These are phyloP conservation scores for Allobates femoralis DNA, from an alignment of 2,797 vertebrate species.

Conservation along the genomic window DNA sequence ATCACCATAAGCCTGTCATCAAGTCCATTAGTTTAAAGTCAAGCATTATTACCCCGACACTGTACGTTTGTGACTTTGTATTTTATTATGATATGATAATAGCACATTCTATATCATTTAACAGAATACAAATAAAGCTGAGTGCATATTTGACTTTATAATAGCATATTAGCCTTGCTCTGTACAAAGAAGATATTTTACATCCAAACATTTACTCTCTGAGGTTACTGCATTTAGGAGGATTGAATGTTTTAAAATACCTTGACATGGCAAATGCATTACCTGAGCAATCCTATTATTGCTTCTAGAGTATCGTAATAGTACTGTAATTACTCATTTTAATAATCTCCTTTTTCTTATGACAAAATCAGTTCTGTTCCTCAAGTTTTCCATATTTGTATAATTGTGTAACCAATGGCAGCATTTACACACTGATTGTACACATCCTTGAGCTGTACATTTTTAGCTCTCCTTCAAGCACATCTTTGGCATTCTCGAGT, in stretches of 20 bases:
- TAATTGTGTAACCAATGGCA: no score
- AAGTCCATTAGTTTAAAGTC: conserved; percentile 48
- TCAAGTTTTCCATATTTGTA: background rate
- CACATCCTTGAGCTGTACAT: no score
- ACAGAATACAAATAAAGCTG: conserved; percentile 34
- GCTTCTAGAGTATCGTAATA: conserved; percentile 1
- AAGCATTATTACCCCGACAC: conserved; percentile 47
- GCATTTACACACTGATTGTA: no score
- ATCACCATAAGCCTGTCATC: conserved; percentile 48
- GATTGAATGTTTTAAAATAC: conserved; percentile 13
- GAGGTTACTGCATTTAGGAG: background rate
- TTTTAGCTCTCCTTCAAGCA: no score
- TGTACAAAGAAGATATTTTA: background rate
- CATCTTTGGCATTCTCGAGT: no score
- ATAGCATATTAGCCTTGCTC: conserved; percentile 6
- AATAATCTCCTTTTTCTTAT: background rate
- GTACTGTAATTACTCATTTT: background rate
- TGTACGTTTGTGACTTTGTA: conserved; percentile 21
- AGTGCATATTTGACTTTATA: conserved; percentile 30
- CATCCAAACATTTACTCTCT: background rate
- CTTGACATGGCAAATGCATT: conserved; percentile 1
- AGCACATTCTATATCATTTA: conserved; percentile 8
- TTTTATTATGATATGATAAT: conserved; percentile 28
- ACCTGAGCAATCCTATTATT: background rate
- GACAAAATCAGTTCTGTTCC: background rate